Evolutionary conservation across 2,113 vertebrate genomes (phyloP), one percentile per base, ranked within the genome.

Genomic region (Lagopus muta): DNA sequence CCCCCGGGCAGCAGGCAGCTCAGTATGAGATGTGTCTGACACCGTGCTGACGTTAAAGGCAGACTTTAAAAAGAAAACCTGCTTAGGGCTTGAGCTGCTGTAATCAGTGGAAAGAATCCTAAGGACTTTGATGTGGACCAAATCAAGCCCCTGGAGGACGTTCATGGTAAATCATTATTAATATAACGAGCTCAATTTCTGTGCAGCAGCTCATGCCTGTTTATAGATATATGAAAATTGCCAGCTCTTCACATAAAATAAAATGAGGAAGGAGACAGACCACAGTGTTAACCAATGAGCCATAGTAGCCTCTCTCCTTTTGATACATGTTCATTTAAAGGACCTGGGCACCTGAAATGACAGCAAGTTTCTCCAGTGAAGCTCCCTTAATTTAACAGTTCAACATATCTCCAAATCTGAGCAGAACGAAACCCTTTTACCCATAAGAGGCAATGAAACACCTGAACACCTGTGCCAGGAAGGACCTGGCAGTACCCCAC

Each of bases 151-250:
- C 95, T 75, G 88, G 95, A 97, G 95, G 69, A 94, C 6, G 3
- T 86, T 96, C 93, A 94, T 84, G 83, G 94, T 86, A 96, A 97
- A 96, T 96, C 93, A 97, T 97, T 97, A 95, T 95, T 96, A 97
- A 96, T 95, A 91, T 93, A 95, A 94, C 94, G 94, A 96, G 86
- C 88, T 58, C 88, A 94, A 92, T 94, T 93, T 95, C 94, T 92
- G 93, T 92, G 86, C 91, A 94, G 93, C 70, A 93, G 93, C 88
- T 97, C 86, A 66, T 73, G 84, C 88, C 82, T 94, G 90, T 95
- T 95, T 95, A 95, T 69, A 62, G 94, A 79, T 94, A 89, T 70
- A 87, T 65, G 73, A 94, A 95, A 94, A 96, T 45, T 83, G 83
- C 85, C 85, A 90, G 93, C 76, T 97, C 95, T 90, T 88, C 80